Conservation (phyloP, 2,888 invertebrate genomes). For the Therioaphis trifolii region DNA sequence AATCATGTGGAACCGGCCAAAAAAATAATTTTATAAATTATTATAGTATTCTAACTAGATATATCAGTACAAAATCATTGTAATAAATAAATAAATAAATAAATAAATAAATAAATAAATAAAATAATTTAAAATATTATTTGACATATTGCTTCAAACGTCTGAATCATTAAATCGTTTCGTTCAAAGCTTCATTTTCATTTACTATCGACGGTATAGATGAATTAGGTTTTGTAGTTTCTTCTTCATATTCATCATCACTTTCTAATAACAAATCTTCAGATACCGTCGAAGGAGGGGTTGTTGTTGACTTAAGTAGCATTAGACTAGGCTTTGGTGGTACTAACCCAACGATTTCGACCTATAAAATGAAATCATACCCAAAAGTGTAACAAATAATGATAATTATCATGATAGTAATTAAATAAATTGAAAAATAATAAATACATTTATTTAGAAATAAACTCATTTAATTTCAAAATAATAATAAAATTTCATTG, state of each 20-base stretch:
- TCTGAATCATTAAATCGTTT: conserved; percentile 28
- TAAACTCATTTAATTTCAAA: no score
- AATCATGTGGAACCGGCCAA: no score
- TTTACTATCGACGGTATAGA: conserved; percentile 14
- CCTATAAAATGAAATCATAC: conserved; percentile 10
- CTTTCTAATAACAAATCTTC: conserved; percentile 49
- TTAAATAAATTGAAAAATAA: neutral
- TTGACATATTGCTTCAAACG: neutral
- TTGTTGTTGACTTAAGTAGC: conserved; percentile 35
- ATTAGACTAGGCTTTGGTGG: conserved; percentile 51
- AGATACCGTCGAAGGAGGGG: conserved; percentile 6
- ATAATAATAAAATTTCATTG: no score
- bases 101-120: conserved; percentile 24
- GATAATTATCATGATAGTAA: neutral
- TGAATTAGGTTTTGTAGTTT: conserved; percentile 50
- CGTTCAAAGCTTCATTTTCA: conserved; percentile 49
- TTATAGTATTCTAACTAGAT: neutral
- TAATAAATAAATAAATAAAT: conserved; percentile 47
- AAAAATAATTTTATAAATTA: neutral
- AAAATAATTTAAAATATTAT: conserved; percentile 2
- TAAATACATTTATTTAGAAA: neutral
- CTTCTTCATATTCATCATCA: conserved; percentile 58
- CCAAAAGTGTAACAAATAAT: neutral
- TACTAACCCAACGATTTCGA: conserved; percentile 50
- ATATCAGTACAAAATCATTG: conserved; percentile 45